phyloP scores from a whole-genome alignment of 2,888 invertebrate genomes.

The Sialis fuliginosa region DNA sequence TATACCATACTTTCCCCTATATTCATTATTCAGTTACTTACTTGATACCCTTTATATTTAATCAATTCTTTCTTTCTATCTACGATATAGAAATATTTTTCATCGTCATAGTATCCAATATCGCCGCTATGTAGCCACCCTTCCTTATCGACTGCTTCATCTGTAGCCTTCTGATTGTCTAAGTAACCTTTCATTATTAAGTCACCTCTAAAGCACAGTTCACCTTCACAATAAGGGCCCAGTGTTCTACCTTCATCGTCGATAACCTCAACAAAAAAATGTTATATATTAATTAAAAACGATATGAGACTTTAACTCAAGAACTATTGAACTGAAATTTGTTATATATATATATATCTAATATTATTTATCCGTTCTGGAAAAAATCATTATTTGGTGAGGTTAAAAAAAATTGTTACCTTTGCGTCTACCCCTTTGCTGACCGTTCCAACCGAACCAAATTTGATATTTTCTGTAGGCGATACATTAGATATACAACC shows the following conservation, averaged over 20 bases:
- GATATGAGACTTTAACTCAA: too few relatives aligned
- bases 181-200: slow-evolving; percentile 55
- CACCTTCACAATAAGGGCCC: slow-evolving; percentile 54
- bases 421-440: slow-evolving; percentile 45
- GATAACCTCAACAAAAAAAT: slow-evolving; percentile 28
- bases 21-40: too few relatives aligned
- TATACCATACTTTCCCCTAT: too few relatives aligned
- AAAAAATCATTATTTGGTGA: too few relatives aligned
- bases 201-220: slow-evolving; percentile 69
- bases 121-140: slow-evolving; percentile 71
- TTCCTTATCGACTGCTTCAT: slow-evolving; percentile 42
- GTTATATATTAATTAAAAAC: not conserved
- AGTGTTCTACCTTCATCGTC: slow-evolving; percentile 38
- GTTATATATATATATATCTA: not conserved
- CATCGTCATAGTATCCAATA: slow-evolving; percentile 61
- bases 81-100: slow-evolving; percentile 62
- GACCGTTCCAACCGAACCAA: slow-evolving; percentile 48
- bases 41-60: slow-evolving; percentile 76
- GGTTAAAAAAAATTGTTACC: slow-evolving; percentile 18
- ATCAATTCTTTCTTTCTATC: slow-evolving; percentile 80
- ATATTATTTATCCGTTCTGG: too few relatives aligned
- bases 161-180: slow-evolving; percentile 46
- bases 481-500: slow-evolving; percentile 24
- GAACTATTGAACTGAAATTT: too few relatives aligned
- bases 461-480: slow-evolving; percentile 23